Evolutionary conservation across 2,797 vertebrate species (phyloP), one percentile per base, ranked within the genome.

Genomic region (Sebastes vulpes): DNA sequence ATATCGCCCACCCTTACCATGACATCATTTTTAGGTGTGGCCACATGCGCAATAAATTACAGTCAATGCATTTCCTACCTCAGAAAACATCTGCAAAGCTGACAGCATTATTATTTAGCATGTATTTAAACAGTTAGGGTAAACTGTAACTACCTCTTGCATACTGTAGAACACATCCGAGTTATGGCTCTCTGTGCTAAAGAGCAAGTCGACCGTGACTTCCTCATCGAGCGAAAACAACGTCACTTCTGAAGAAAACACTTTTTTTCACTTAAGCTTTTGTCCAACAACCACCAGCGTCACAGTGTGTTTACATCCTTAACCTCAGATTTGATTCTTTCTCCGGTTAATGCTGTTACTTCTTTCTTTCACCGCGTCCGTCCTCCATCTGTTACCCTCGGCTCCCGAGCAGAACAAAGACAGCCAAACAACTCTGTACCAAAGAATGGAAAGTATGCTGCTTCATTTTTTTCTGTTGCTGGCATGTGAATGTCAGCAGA

Each of bases 351-450:
- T 57, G 9, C 16, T 11, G 9, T 72, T 53, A 18, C 38, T 57
- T 58, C 21, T 29, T 42, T 65, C 20, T 76, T 61, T 64, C 16
- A 20, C 50, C 4, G 14, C 32, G 56, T 61, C 16, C 18, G 52
- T 70, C 65, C 53, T 53, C 32, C 52, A 65, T 42, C 69, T 78
- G 64, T 57, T 77, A 59, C 61, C 64, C 60, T 83, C 11, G 4
- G 35, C 59, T 63, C 14, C 57, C 11, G 25, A 53, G 46, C 71
- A 18, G 26, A 59, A 14, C 72, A 75, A 70, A 32, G 59, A 48
- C 64, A 29, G 42, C 32, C 56, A 32, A 60, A 59, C 54, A 57
- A 46, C 21, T 59, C 64, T 16, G 9, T 9, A 78, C 20, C 23
- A 68, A 72, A 32, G 20, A 64, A 31, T 58, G 42, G 16, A 57